Percentiles rank a stretch among this genome's conserved stretches.
Conservation (phyloP, 2,888 invertebrate species). For the Oscheius onirici region DNA sequence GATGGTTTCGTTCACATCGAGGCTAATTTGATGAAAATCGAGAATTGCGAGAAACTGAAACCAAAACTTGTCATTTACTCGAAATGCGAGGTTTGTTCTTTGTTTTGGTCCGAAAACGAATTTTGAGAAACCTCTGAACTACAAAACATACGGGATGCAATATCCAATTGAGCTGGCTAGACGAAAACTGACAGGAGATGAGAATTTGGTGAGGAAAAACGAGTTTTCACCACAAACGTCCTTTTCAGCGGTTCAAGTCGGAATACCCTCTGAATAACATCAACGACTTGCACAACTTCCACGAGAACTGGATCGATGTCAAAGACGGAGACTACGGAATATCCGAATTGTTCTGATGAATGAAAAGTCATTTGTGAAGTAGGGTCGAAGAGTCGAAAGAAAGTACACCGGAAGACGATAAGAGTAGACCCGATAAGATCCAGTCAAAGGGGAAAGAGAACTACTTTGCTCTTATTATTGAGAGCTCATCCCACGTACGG, state of each 20-base stretch:
- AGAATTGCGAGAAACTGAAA: background rate
- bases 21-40: background rate
- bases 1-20: background rate
- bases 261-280: background rate
- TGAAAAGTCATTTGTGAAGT: too few species aligned
- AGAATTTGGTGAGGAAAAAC: background rate
- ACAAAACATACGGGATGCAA: background rate
- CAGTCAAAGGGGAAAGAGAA: too few species aligned
- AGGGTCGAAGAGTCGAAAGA: too few species aligned
- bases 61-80: background rate
- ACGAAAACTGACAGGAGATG: background rate
- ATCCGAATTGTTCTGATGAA: background rate
- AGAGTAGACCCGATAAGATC: too few species aligned
- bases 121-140: background rate
- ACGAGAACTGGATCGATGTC: background rate
- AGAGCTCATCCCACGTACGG: background rate
- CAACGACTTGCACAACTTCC: slow-evolving; percentile 4
- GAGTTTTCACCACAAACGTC: too few species aligned
- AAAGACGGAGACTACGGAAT: background rate
- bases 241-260: slow-evolving; percentile 9
- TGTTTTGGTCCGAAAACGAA: background rate
- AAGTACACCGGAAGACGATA: too few species aligned
- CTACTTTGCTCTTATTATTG: background rate
- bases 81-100: background rate
- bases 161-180: background rate